phyloP scores from a whole-genome alignment of 2,113 vertebrate species.

The Lichenostomus cassidix region DNA sequence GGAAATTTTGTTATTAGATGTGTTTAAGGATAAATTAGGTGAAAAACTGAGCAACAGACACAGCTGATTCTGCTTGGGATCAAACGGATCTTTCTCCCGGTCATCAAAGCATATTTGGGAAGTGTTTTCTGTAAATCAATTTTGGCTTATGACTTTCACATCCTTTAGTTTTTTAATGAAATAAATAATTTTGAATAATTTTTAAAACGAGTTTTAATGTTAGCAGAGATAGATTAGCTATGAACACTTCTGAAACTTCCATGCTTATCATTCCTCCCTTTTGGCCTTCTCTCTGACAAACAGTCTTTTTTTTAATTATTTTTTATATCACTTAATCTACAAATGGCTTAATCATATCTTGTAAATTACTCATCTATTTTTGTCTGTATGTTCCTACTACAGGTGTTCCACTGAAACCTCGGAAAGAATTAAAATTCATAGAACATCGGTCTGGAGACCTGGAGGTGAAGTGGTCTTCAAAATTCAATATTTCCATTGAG shows the following conservation, averaged over 20 bases:
- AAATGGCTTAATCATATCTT: background rate
- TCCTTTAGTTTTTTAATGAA: background rate
- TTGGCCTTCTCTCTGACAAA: background rate
- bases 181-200: background rate
- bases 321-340: background rate
- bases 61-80: background rate
- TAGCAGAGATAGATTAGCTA: background rate
- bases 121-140: background rate
- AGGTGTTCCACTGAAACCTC: constrained; percentile 95
- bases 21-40: background rate
- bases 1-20: background rate
- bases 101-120: background rate
- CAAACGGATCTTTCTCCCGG: background rate
- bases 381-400: background rate
- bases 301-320: background rate
- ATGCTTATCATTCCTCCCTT: background rate
- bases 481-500: constrained; percentile 94
- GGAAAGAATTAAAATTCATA: constrained; percentile 88
- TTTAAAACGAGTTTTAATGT: background rate
- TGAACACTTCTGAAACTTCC: background rate
- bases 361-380: background rate
- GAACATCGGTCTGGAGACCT: constrained; percentile 85
- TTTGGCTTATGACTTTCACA: background rate
- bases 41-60: background rate
- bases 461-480: constrained; percentile 94